phyloP scores from a whole-genome alignment of 2,888 invertebrate species.

The Belgica antarctica region DNA sequence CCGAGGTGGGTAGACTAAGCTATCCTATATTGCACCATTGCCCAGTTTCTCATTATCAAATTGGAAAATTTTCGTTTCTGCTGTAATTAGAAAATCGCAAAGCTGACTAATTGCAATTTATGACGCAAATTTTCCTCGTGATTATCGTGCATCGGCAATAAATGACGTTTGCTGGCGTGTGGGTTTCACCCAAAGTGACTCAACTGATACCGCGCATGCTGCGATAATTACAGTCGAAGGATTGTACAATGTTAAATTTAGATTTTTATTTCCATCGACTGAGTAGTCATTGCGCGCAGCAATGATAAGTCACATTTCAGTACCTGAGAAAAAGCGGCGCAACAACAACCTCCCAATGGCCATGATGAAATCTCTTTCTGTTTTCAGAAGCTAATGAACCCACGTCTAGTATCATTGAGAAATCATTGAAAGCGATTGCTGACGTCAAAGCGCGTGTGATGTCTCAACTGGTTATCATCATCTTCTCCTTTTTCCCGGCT shows the following conservation, averaged over 20 bases:
- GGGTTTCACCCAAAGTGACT: constrained; percentile 32
- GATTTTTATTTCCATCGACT: not conserved
- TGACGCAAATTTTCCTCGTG: constrained; percentile 7
- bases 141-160: constrained; percentile 8
- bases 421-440: constrained; percentile 31
- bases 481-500: not conserved
- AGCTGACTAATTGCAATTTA: constrained; percentile 38
- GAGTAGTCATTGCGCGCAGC: not conserved
- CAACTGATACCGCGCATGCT: constrained; percentile 16
- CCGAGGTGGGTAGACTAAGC: not conserved
- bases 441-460: constrained; percentile 29
- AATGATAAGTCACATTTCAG: constrained; percentile 22
- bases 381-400: constrained; percentile 37
- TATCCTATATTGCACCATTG: not conserved
- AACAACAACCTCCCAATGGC: constrained; percentile 10
- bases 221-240: constrained; percentile 21
- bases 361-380: constrained; percentile 20
- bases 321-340: not conserved
- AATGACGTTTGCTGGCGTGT: constrained; percentile 1
- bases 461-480: constrained; percentile 37
- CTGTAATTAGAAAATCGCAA: not conserved
- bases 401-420: constrained; percentile 37
- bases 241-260: constrained; percentile 1
- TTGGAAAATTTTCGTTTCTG: not conserved
- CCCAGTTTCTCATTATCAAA: not conserved